A percentile compares a stretch with the other conserved stretches of the same genome.
phyloP scores from a whole-genome alignment of 2,797 vertebrate species.

The Ibycter americanus region DNA sequence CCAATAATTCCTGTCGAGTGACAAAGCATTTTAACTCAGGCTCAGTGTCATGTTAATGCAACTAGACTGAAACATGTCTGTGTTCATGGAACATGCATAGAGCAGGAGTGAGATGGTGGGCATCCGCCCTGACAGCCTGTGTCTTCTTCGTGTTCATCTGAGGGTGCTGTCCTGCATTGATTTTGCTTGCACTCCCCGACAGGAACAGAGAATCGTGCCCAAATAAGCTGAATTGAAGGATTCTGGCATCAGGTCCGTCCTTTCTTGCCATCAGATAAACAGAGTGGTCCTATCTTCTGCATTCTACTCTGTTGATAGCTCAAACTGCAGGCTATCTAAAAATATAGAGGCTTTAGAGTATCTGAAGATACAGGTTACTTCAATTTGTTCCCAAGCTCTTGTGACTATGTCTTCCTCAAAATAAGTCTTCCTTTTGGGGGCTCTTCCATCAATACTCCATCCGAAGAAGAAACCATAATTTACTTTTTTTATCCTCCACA shows the following conservation, averaged over 20 bases:
- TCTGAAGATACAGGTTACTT: not conserved
- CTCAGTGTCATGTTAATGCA: not conserved
- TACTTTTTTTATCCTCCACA: not conserved
- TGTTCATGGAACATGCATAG: not conserved
- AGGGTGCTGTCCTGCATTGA: not conserved
- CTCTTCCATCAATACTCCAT: not conserved
- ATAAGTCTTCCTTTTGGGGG: not conserved
- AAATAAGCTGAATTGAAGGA: not conserved
- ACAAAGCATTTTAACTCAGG: not conserved
- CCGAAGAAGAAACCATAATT: not conserved
- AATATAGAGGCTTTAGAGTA: not conserved
- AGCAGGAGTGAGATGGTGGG: not conserved
- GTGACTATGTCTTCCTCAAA: not conserved
- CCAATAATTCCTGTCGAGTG: constrained; percentile 17
- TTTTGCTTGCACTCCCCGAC: not conserved
- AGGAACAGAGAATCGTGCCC: not conserved
- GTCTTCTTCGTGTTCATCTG: not conserved
- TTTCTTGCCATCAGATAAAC: not conserved
- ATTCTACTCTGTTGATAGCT: not conserved
- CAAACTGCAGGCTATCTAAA: not conserved
- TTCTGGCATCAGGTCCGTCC: not conserved
- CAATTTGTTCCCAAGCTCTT: not conserved
- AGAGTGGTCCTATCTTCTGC: not conserved
- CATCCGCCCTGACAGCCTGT: accelerated
- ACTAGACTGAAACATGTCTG: not conserved